Conservation (phyloP, 2,797 vertebrate species). For the Argyrosomus regius region DNA sequence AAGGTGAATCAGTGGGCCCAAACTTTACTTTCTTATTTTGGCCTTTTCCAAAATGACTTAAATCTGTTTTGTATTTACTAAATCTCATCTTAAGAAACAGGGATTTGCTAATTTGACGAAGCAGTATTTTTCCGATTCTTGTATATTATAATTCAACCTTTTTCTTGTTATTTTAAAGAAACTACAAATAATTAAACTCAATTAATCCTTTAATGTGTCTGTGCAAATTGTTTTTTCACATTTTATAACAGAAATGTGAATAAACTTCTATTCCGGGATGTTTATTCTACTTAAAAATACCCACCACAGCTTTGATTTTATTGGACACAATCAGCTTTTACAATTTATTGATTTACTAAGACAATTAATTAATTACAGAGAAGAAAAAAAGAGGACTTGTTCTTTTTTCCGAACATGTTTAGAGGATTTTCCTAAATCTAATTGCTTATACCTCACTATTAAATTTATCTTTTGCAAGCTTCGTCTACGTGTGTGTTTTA, state of each 20-base stretch:
- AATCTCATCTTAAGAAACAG: not conserved
- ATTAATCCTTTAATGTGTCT: not conserved
- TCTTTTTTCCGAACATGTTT: conserved; percentile 16
- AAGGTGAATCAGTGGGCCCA: not conserved
- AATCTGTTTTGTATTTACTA: not conserved
- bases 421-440: conserved; percentile 35
- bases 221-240: not conserved
- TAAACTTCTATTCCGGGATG: not conserved
- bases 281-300: conserved; percentile 10
- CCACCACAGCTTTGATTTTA: conserved; percentile 15
- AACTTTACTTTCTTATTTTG: conserved; percentile 39
- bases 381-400: not conserved
- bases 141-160: not conserved
- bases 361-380: conserved; percentile 10
- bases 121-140: not conserved
- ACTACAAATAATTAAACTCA: not conserved
- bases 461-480: conserved; percentile 41
- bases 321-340: conserved; percentile 7
- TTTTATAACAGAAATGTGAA: not conserved
- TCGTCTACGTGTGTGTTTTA: conserved; percentile 66
- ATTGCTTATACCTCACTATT: conserved; percentile 26
- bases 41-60: not conserved
- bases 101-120: not conserved
- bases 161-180: not conserved
- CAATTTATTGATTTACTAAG: conserved; percentile 16